Base-by-base conservation (phyloP, 1,140 invertebrate species). In the Tetragnatha versicolor region DNA sequence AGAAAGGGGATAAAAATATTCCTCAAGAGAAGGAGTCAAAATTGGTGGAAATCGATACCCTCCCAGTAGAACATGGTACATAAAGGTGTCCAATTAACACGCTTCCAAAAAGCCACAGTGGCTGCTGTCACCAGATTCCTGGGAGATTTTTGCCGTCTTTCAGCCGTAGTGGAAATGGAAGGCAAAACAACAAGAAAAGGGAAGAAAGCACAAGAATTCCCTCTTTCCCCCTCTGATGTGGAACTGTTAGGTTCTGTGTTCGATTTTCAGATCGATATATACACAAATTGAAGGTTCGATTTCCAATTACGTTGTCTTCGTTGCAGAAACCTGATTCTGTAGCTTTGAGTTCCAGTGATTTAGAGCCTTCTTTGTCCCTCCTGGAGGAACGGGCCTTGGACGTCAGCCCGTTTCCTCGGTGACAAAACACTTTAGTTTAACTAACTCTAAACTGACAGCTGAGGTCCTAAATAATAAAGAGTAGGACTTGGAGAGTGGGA, bases 281-380 rank as follows among this genome's bases (percentile, higher is more conserved):
- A 73, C 55, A 73, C 69, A 73, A 73, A 73, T 73, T 73, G 69
- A 73, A 73, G 69, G 69, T 73, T 73, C 69, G 69, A 73, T 73
- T 73, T 73, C 69, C 69, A 60, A 73, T 73, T 73, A 73, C 69
- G 69, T 20, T 73, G 69, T 73, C 69, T 58, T 45, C 69, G 35
- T 31, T n/a, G 20, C 33, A 73, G 55, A 73, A 60, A 60, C 69
- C 47, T 53, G 66, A 73, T 73, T 73, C 35, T 45, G 35, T 60
- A 73, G 69, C 33, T 39, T 73, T 73, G 55, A 73, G 69, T 73
- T 73, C 53, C 25, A 60, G 69, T 60, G 69, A 73, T 73, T 73
- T 73, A 73, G 55, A 73, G 53, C 37, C 31, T 68, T 73, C 69
- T 73, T 73, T 73, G 55, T 73, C 69, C 69, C 20, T 22, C 47